These are phyloP conservation scores for Artemia franciscana DNA, from an alignment of 1,140 invertebrate species.

Conservation along the genomic window DNA sequence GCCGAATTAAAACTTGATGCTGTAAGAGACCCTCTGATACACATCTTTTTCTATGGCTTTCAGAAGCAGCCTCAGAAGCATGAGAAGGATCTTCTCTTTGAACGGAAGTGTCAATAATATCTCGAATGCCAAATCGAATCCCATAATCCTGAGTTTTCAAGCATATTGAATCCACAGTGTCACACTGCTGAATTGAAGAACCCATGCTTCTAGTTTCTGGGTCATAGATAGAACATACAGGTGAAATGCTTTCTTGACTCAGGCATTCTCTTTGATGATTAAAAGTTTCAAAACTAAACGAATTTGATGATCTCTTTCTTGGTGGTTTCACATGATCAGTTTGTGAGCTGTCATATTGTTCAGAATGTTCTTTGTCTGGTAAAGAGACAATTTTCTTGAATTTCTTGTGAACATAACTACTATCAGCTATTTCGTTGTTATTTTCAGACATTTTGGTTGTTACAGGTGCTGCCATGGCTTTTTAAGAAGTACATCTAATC, in stretches of 20 bases:
- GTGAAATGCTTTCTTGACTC: not conserved
- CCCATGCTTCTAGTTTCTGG: not conserved
- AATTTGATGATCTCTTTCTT: not conserved
- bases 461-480: no score
- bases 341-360: not conserved
- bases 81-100: not conserved
- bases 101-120: not conserved
- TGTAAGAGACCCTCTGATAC: not conserved
- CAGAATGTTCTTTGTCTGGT: not conserved
- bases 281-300: not conserved
- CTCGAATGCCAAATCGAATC: not conserved
- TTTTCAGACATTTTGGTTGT: not conserved
- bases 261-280: not conserved
- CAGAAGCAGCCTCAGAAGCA: not conserved
- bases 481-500: no score
- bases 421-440: not conserved
- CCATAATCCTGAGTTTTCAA: not conserved
- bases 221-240: not conserved
- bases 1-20: not conserved
- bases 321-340: not conserved
- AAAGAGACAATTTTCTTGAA: constrained; percentile 41
- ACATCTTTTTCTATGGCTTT: not conserved
- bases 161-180: not conserved
- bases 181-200: not conserved
- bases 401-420: constrained; percentile 64